Percentiles rank a stretch among this genome's conserved stretches.
These are phyloP conservation scores for Alaudala cheleensis DNA, from an alignment of 2,113 vertebrate genomes.

Conservation along the genomic window DNA sequence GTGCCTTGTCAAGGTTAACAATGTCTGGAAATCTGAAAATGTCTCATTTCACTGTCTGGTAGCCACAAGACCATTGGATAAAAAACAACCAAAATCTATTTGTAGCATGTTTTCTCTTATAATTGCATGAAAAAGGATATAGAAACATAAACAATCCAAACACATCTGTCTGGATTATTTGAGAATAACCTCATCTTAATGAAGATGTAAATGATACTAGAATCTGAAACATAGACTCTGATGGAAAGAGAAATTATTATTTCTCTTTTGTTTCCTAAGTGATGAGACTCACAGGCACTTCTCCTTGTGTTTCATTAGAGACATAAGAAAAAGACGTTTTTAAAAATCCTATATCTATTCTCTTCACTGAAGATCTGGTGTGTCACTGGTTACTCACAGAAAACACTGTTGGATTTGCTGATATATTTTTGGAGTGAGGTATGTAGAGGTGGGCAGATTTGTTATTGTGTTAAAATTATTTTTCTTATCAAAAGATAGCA, in stretches of 20 bases:
- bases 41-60: not conserved
- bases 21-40: not conserved
- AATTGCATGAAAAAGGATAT: not conserved
- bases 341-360: not conserved
- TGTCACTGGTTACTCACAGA: not conserved
- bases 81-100: too few relatives aligned
- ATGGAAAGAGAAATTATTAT: not conserved
- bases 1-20: not conserved
- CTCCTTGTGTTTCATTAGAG: not conserved
- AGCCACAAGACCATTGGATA: not conserved
- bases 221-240: not conserved
- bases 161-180: not conserved
- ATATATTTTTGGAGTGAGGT: not conserved
- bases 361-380: not conserved
- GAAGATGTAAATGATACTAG: not conserved
- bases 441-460: not conserved
- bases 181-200: not conserved
- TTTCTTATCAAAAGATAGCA: not conserved
- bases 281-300: not conserved
- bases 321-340: not conserved
- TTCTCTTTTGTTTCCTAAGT: not conserved
- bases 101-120: not conserved
- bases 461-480: not conserved
- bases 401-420: not conserved
- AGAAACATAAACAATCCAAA: not conserved